phyloP scores from a whole-genome alignment of 2,797 vertebrate species.

The Octomys mimax region DNA sequence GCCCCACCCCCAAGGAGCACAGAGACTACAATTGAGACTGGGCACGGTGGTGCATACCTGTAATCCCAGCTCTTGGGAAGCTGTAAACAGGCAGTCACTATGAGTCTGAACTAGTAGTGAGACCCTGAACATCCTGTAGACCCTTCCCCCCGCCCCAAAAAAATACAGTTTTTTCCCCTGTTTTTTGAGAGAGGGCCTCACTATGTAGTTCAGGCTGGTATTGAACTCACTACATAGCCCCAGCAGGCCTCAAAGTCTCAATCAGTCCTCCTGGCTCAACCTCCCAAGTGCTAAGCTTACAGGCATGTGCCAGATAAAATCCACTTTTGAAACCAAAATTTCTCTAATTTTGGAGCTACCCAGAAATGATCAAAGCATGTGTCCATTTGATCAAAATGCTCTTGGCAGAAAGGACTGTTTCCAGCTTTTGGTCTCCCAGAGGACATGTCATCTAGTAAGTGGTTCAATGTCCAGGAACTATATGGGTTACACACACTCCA shows the following conservation, averaged over 20 bases:
- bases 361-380: conserved; percentile 36
- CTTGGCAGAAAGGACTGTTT: conserved; percentile 18
- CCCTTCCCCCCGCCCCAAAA: too few relatives aligned
- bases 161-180: not conserved
- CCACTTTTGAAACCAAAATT: not conserved
- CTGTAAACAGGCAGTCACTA: too few relatives aligned
- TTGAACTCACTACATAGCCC: not conserved
- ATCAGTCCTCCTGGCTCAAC: not conserved
- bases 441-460: not conserved
- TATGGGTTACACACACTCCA: not conserved
- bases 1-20: too few relatives aligned
- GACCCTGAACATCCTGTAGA: too few relatives aligned
- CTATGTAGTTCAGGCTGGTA: not conserved
- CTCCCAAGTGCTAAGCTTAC: not conserved
- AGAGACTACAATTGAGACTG: too few relatives aligned
- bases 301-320: not conserved
- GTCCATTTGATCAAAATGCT: not conserved
- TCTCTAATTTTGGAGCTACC: conserved; percentile 9
- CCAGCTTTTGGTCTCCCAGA: not conserved
- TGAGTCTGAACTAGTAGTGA: too few relatives aligned
- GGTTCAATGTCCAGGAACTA: not conserved
- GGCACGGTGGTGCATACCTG: too few relatives aligned
- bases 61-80: too few relatives aligned
- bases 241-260: not conserved
- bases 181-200: not conserved